Base-by-base conservation (phyloP, 2,113 vertebrate species). In the Poecile atricapillus region DNA sequence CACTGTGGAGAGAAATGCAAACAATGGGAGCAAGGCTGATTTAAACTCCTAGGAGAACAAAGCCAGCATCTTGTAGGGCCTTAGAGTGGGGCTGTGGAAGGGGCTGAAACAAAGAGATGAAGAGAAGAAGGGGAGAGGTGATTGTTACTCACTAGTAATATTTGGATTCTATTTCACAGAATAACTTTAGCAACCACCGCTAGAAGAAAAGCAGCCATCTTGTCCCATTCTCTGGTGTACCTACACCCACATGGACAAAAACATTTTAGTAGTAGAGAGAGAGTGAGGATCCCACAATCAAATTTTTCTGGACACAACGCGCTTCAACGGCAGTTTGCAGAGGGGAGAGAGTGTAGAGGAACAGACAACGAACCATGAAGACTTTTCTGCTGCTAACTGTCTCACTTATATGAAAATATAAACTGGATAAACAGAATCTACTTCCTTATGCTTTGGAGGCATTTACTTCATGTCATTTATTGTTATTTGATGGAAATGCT, bases 381-480 rank as follows among this genome's bases (percentile, higher is more conserved):
- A 46, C 55, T 88, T 82, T 93, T 86, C 68, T 31, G 63, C 52
- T 86, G 56, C 37, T 78, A 70, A 65, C 59, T 91, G 31, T 85
- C 83, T 76, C 35, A 73, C 58, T 92, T 59, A 33, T 63, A 82
- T 82, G 75, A 95, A 97, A 95, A 83, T 63, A 62, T 82, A 92
- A 52, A 88, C 18, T 7, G 10, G 58, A 93, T 28, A 68, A 94
- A 84, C 35, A 62, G 50, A 95, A 82, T 67, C 39, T 88, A 16
- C 15, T 86, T 78, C 46, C 82, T 58, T 90, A n/a, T 74, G 77
- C 30, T 22, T 31, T 75, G 84, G 79, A 94, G 74, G 73, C 68
- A 88, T 58, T 78, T 44, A 73, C 56, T 90, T 97, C 83, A 87
- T 90, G 81, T 78, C 79, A 95, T 85, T 87, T 90, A 93, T 59